Conservation (phyloP, 2,113 vertebrate genomes). For the Mus musculus region GRCm39 chr6:143229001-143229500, state of each 20-base stretch:
- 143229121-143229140: too few relatives aligned
- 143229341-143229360: background rate
- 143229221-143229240: background rate
- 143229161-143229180: too few relatives aligned
- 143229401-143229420: background rate
- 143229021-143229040: background rate
- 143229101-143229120: too few relatives aligned
- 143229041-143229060: background rate
- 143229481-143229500: background rate
- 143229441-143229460: background rate
- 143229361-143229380: constrained; percentile 33
- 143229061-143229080: too few relatives aligned
- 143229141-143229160: background rate
- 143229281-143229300: background rate
- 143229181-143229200: background rate
- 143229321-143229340: background rate
- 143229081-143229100: too few relatives aligned
- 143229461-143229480: background rate
- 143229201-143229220: too few relatives aligned
- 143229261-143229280: background rate
- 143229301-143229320: background rate
- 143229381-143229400: background rate
- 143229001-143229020: background rate
- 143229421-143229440: constrained; percentile 30
- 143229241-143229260: background rate